A percentile compares a stretch with the other conserved stretches of the same genome.
phyloP scores from a whole-genome alignment of 2,113 vertebrate species.

The Phalacrocorax carbo region DNA sequence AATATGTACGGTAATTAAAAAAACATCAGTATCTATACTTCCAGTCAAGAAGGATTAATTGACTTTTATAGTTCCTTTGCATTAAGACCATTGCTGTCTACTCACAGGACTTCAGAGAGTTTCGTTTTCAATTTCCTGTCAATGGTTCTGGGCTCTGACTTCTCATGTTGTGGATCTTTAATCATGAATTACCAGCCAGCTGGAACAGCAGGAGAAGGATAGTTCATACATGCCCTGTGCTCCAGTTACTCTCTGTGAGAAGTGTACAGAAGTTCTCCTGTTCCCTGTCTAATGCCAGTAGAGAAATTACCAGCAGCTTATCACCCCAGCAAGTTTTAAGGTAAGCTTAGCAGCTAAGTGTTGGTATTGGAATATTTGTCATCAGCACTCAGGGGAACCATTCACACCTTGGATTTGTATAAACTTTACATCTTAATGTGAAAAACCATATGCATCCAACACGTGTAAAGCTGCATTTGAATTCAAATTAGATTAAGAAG shows the following conservation, averaged over 20 bases:
- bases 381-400: slow-evolving; percentile 50
- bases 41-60: not conserved
- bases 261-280: not conserved
- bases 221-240: not conserved
- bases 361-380: slow-evolving; percentile 62
- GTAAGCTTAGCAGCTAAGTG: slow-evolving; percentile 50
- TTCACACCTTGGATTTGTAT: slow-evolving; percentile 45
- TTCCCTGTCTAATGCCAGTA: not conserved
- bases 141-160: not conserved
- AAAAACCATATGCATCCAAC: slow-evolving; percentile 53
- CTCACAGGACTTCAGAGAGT: not conserved
- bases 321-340: slow-evolving; percentile 55
- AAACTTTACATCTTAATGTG: slow-evolving; percentile 62
- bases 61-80: not conserved
- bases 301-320: slow-evolving; percentile 56
- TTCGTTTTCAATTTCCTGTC: not conserved
- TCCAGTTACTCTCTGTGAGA: not conserved
- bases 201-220: not conserved
- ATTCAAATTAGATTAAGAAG: slow-evolving; percentile 63
- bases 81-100: not conserved
- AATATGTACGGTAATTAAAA: not conserved
- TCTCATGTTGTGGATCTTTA: not conserved
- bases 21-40: not conserved
- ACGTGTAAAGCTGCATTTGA: slow-evolving; percentile 54
- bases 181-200: slow-evolving; percentile 8